Percentiles rank a stretch among this genome's conserved stretches.
Evolutionary conservation across 1,140 invertebrate genomes (phyloP).

Genomic region (Ostrea edulis): DNA sequence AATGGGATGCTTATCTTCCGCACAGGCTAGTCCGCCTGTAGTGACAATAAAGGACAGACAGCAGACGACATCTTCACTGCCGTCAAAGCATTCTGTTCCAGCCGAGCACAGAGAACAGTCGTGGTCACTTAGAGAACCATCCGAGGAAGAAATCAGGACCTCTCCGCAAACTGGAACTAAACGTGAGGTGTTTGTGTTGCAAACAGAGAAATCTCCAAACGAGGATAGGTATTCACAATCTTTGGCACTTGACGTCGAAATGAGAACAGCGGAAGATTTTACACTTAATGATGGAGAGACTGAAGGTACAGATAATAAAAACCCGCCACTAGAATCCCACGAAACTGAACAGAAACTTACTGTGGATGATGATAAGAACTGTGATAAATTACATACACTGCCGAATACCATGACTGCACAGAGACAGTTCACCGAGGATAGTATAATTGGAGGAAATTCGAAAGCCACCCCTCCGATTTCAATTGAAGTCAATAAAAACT

Average conservation of each 20-base stretch:
- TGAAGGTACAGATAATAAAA: not conserved
- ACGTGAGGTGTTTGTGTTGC: constrained; percentile 1
- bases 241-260: not conserved
- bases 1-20: constrained; percentile 6
- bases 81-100: not conserved
- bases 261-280: not conserved
- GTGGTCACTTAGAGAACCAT: not conserved
- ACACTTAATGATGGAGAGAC: not conserved
- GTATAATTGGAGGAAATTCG: not conserved
- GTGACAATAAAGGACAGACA: constrained; percentile 4
- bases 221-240: not conserved
- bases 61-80: not conserved
- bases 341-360: not conserved
- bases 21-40: not conserved
- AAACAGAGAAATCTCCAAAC: not conserved
- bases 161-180: not conserved
- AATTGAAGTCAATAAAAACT: not conserved
- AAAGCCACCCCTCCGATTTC: not conserved
- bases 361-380: not conserved
- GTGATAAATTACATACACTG: not conserved
- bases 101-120: not conserved
- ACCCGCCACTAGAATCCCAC: not conserved
- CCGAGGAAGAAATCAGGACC: not conserved
- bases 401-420: not conserved
- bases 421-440: not conserved